Evolutionary conservation across 2,113 vertebrate species (phyloP).

Genomic region (Pampusana beccarii): DNA sequence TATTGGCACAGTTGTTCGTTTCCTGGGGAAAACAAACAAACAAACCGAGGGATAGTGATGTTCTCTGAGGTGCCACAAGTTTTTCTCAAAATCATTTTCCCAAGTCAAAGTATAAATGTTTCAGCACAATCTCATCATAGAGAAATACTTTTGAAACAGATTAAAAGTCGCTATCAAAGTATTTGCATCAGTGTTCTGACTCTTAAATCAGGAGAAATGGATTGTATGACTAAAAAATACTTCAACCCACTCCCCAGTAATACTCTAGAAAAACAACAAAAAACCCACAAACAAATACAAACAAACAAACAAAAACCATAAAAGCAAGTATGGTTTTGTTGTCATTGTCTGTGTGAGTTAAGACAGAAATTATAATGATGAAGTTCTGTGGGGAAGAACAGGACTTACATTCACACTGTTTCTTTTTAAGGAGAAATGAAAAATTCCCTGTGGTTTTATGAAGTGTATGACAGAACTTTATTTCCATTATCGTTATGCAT

Average conservation of each 20-base stretch:
- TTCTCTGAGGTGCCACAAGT: background rate
- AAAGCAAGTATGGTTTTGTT: background rate
- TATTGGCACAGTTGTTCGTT: background rate
- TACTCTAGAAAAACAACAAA: background rate
- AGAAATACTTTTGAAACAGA: background rate
- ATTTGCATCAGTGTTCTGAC: background rate
- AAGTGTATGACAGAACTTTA: background rate
- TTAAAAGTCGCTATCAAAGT: background rate
- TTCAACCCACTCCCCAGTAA: background rate
- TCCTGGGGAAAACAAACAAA: background rate
- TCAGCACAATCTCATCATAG: background rate
- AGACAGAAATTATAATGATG: background rate
- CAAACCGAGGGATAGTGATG: background rate
- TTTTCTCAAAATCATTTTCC: background rate
- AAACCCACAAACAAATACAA: too few relatives aligned
- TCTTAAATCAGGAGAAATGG: background rate
- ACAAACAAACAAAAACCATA: too few relatives aligned
- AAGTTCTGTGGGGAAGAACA: background rate
- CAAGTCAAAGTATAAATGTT: background rate
- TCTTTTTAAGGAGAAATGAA: background rate
- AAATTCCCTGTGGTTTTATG: background rate
- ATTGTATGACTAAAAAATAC: background rate
- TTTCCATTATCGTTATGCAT: background rate
- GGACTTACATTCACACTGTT: background rate
- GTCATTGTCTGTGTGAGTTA: background rate